Evolutionary conservation across 2,113 vertebrate genomes (phyloP).

Genomic region (Cyanistes caeruleus): DNA sequence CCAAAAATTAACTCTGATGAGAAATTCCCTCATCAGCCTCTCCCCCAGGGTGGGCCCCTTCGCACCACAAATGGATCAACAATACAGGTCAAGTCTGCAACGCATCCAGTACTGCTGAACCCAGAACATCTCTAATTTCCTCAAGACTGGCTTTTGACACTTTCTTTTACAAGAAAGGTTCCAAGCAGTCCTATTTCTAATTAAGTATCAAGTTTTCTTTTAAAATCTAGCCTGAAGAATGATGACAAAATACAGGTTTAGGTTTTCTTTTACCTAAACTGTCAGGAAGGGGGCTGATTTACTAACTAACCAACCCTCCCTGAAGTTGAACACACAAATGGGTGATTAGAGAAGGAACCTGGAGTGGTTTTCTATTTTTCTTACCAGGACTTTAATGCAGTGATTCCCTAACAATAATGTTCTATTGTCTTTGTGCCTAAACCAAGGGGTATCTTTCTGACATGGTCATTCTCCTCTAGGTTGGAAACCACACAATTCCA

Average conservation of each 20-base stretch:
- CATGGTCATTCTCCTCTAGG: accelerated
- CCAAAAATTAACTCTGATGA: not conserved
- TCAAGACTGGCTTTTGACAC: not conserved
- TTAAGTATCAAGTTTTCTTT: not conserved
- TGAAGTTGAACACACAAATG: not conserved
- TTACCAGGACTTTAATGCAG: not conserved
- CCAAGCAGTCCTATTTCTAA: not conserved
- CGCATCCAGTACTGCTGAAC: not conserved
- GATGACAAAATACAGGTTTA: not conserved
- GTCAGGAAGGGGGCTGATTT: not conserved
- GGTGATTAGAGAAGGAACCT: not conserved
- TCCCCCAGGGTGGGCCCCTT: not conserved
- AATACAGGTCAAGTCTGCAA: not conserved
- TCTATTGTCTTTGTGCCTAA: not conserved
- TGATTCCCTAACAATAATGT: not conserved
- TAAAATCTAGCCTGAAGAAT: not conserved
- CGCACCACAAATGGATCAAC: not conserved
- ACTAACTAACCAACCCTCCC: not conserved
- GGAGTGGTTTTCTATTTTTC: not conserved
- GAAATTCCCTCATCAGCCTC: not conserved
- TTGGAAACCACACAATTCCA: not conserved
- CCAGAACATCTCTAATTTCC: not conserved
- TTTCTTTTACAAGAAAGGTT: not conserved
- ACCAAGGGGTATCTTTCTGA: not conserved
- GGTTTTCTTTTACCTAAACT: not conserved